Evolutionary conservation across 2,113 vertebrate species (phyloP), one percentile per base, ranked within the genome.

Genomic region (Rhinolophus sinicus): DNA sequence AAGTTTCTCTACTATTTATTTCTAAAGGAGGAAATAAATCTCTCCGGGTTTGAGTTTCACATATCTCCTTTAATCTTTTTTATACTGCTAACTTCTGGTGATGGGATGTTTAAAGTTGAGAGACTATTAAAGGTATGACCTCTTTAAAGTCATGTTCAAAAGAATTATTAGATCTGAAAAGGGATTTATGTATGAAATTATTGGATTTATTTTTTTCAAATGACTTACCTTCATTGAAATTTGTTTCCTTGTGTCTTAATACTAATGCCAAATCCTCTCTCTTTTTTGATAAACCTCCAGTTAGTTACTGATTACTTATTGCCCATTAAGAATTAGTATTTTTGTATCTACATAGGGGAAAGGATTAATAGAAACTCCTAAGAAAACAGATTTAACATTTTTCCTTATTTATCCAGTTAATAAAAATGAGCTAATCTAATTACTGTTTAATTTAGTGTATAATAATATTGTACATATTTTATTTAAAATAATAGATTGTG

Each of bases 401-500:
- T 28, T 76, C 11, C 35, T 60, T 8, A 58, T 35, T 87, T 88
- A 70, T 93, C 92, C 5, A 54, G 4, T 70, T 93, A 91, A 84
- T 83, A 86, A 94, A 95, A 96, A 76, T 72, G 15, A 94, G 6
- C 26, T 75, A 3, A 94, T 85, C n/a, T 88, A 90, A 70, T 56
- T 83, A 14, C 22, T 78, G 3, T 90, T 94, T 93, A 86, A 56
- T 82, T 88, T 92, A 35, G 54, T 70, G 0, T 85, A 44, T 47
- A 73, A 16, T 91, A 85, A 62, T 88, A 56, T 35, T 94, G 26
- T 81, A 47, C 13, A 85, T 30, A 19, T 92, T 86, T 93, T 50
- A 93, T 60, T 80, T 88, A 21, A 95, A 65, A 54, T 82, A 95
- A 67, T 65, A 90, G 24, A 38, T 75, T 85, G 3, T 92, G 69